Base-by-base conservation (phyloP, 2,797 vertebrate genomes). In the Alauda arvensis region DNA sequence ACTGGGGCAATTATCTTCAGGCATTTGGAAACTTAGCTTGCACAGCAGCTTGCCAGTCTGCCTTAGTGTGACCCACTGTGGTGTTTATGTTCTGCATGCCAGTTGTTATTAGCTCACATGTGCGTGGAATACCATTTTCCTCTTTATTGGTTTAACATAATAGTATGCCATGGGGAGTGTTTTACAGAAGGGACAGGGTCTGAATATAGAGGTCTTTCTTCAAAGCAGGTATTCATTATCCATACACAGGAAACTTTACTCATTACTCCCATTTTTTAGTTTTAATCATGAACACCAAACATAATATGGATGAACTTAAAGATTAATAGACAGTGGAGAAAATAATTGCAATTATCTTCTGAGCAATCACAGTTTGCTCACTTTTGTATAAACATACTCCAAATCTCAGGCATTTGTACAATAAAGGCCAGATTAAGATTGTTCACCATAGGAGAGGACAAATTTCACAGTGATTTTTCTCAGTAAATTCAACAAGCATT, bases 61-160 rank as follows among this genome's bases (percentile, higher is more conserved):
- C 88, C 91, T 92, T 66, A 92, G 83, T 84, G 90, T 90, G 93
- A 92, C 91, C 94, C 88, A 90, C 88, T 93, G 91, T 77, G 88
- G 89, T 91, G 92, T 94, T 96, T 92, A 88, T 93, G 94, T 95
- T 95, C 95, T 94, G 95, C 89, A 89, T 94, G 93, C 92, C 94
- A 85, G 88, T 95, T 95, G 94, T 95, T 95, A 96, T 96, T 96
- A 96, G 89, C 77, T 94, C 87, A 93, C 76, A 82, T 90, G 85
- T 90, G 85, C 49, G 0, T 92, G 74, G 93, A 93, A 94, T 94
- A 71, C 76, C 71, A 91, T 93, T 95, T 93, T 93, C 91, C 86
- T 90, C 88, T 80, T 95, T 94, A 94, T 66, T 94, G 80, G 72
- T 88, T 94, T 94, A 83, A 92, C 74, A 91, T 78, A 91, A 95